Evolutionary conservation across 2,113 vertebrate species (phyloP).

Genomic region (Caloenas nicobarica): DNA sequence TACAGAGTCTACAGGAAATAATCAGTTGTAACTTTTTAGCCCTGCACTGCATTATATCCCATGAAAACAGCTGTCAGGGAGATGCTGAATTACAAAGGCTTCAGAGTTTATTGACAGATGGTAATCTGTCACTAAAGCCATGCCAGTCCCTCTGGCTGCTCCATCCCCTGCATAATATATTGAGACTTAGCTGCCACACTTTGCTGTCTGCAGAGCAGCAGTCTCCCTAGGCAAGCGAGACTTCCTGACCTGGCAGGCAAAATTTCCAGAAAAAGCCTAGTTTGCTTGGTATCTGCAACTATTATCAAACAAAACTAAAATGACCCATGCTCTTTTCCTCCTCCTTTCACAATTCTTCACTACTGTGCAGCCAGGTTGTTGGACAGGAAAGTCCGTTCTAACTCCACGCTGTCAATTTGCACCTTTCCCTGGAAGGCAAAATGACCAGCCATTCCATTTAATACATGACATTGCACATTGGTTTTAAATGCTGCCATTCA

Average conservation of each 20-base stretch:
- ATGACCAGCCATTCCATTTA: not conserved
- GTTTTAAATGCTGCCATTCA: not conserved
- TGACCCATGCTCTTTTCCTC: not conserved
- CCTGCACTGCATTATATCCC: not conserved
- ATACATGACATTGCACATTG: not conserved
- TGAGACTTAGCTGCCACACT: not conserved
- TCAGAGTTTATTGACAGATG: slow-evolving; percentile 53
- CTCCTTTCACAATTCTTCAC: not conserved
- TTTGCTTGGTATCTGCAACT: not conserved
- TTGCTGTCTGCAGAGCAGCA: not conserved
- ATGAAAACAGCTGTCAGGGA: slow-evolving; percentile 29
- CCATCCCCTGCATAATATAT: not conserved
- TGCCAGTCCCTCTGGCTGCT: not conserved
- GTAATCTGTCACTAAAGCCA: slow-evolving; percentile 5
- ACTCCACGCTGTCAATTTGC: not conserved
- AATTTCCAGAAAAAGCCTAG: not conserved
- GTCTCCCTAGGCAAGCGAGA: not conserved
- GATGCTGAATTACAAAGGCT: slow-evolving; percentile 42
- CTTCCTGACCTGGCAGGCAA: not conserved
- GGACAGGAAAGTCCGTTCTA: not conserved
- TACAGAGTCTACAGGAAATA: not conserved
- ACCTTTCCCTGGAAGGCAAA: not conserved
- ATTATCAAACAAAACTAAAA: not conserved
- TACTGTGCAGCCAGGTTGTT: not conserved
- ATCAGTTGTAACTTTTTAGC: not conserved